These are phyloP conservation scores for Thysanoteuthis rhombus DNA, from an alignment of 2,888 invertebrate species.

Conservation along the genomic window DNA sequence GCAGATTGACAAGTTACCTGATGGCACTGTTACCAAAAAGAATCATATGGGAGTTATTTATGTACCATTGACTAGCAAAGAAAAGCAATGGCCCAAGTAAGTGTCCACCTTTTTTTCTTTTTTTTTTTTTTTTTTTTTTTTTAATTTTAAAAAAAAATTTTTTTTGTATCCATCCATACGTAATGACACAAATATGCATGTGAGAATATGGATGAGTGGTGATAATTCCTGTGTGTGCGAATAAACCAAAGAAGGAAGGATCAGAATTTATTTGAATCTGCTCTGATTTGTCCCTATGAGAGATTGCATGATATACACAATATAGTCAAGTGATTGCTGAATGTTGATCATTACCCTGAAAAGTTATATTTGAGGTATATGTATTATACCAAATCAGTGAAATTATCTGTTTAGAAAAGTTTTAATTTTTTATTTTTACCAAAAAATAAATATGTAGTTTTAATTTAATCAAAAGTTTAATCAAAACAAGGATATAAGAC, in stretches of 20 bases:
- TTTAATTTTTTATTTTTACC: too few relatives aligned
- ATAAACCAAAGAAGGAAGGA: not conserved
- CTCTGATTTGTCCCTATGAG: not conserved
- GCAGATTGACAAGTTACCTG: conserved; percentile 86
- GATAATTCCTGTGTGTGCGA: too few relatives aligned
- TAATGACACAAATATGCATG: not conserved
- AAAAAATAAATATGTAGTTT: too few relatives aligned
- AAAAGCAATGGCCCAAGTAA: conserved; percentile 76
- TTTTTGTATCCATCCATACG: not conserved
- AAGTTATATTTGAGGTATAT: not conserved
- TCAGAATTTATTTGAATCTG: too few relatives aligned
- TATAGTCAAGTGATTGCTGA: not conserved
- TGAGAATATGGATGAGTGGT: not conserved
- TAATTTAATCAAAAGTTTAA: too few relatives aligned
- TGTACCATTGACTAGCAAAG: conserved; percentile 92
- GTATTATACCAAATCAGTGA: too few relatives aligned
- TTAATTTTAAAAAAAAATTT: not conserved
- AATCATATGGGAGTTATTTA: conserved; percentile 94
- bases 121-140: not conserved
- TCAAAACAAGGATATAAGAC: too few relatives aligned
- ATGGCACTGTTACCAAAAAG: conserved; percentile 80
- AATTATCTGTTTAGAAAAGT: too few relatives aligned
- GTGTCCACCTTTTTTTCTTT: not conserved
- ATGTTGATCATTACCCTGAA: not conserved
- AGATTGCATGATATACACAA: not conserved